These are phyloP conservation scores for Laothoe populi DNA, from an alignment of 2,888 invertebrate species.

Conservation along the genomic window DNA sequence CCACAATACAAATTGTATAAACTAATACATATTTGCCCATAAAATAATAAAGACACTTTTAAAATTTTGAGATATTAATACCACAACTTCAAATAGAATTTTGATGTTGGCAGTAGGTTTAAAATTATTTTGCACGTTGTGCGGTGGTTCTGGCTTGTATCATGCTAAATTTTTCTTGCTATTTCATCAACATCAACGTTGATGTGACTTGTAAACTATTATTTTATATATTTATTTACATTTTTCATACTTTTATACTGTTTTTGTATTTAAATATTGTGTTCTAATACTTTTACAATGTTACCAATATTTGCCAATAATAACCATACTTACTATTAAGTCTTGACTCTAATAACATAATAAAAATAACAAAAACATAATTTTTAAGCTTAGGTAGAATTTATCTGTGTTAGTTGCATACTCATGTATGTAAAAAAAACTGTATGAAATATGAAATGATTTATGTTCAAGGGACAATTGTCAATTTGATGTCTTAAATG, in stretches of 20 bases:
- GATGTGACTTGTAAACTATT: no score
- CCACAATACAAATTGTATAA: no score
- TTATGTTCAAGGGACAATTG: slow-evolving; percentile 2
- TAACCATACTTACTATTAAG: background rate
- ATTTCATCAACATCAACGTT: no score
- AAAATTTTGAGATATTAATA: no score
- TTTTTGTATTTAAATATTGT: no score
- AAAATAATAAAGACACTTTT: no score
- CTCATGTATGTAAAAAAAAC: background rate
- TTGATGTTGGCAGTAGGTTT: no score
- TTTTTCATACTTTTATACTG: no score
- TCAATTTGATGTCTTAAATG: slow-evolving; percentile 21
- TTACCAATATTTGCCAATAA: background rate
- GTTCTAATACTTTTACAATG: background rate
- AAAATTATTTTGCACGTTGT: background rate
- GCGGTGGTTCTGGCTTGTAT: slow-evolving; percentile 3
- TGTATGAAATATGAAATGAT: background rate
- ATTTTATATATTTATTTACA: no score
- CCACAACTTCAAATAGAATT: no score
- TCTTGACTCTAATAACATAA: background rate
- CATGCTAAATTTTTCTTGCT: background rate
- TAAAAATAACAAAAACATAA: background rate
- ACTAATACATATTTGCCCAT: no score
- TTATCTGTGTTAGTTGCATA: background rate
- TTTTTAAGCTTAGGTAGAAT: background rate